phyloP scores from a whole-genome alignment of 2,888 invertebrate genomes.

The Xestia c-nigrum region DNA sequence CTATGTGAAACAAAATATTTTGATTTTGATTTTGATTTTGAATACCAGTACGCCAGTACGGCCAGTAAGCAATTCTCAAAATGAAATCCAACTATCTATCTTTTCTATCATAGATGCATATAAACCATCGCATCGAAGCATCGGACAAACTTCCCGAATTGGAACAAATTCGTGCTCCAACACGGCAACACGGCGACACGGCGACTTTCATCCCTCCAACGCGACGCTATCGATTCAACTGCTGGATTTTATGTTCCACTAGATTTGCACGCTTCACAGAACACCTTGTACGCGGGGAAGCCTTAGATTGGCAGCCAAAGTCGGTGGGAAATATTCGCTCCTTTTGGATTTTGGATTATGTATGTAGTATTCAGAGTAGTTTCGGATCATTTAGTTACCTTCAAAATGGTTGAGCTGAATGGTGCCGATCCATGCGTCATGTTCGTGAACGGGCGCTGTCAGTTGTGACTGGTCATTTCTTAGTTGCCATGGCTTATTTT shows the following conservation, averaged over 20 bases:
- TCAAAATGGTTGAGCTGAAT: no score
- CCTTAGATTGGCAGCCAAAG: constrained; percentile 30
- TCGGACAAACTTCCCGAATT: constrained; percentile 5
- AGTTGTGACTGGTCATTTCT: no score
- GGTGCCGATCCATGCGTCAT: no score
- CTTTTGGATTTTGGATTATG: not conserved
- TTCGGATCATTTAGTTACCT: no score
- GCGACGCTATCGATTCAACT: constrained; percentile 45
- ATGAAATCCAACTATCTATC: not conserved
- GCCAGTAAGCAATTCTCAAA: not conserved
- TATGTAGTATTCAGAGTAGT: no score
- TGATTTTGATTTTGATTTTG: no score
- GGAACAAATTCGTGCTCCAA: constrained; percentile 38
- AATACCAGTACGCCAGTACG: no score
- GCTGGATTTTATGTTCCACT: constrained; percentile 52
- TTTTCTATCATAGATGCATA: not conserved
- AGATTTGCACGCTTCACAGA: constrained; percentile 32
- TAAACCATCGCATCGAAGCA: not conserved
- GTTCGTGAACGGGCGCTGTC: no score
- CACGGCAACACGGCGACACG: constrained; percentile 7
- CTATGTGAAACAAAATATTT: no score
- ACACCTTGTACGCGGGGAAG: constrained; percentile 26
- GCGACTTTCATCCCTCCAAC: constrained; percentile 13
- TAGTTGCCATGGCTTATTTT: no score
- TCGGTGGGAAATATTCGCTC: constrained; percentile 13